These are phyloP conservation scores for Tupaia chinensis DNA, from an alignment of 2,113 vertebrate genomes.

Conservation along the genomic window DNA sequence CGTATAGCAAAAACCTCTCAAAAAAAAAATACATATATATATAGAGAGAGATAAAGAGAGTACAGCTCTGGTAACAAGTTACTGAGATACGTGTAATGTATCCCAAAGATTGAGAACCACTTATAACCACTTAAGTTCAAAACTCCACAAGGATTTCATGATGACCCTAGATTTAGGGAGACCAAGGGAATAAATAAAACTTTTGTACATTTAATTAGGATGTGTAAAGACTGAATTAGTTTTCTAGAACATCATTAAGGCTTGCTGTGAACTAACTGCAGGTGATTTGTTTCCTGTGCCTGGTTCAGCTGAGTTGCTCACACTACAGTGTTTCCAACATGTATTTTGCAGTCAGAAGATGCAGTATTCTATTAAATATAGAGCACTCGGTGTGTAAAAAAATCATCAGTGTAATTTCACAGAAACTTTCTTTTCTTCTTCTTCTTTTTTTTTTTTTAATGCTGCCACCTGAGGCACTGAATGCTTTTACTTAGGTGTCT, in stretches of 20 bases:
- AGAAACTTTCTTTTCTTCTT: constrained; percentile 66
- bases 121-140: background rate
- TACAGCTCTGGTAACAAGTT: background rate
- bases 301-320: background rate
- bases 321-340: constrained; percentile 22
- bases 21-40: too few species aligned
- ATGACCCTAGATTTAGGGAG: background rate
- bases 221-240: constrained; percentile 51
- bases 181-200: constrained; percentile 37
- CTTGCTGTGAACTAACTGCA: constrained; percentile 46
- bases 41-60: background rate
- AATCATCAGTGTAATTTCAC: constrained; percentile 72
- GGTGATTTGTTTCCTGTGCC: constrained; percentile 53
- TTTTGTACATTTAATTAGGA: constrained; percentile 52
- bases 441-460: constrained; percentile 51
- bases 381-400: constrained; percentile 60
- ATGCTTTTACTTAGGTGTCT: constrained; percentile 64
- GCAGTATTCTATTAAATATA: constrained; percentile 71
- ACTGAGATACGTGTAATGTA: background rate
- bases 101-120: background rate
- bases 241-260: constrained; percentile 26
- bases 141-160: background rate
- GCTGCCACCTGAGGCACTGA: constrained; percentile 53
- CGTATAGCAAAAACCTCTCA: too few species aligned
- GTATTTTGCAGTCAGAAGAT: constrained; percentile 35